Evolutionary conservation across 2,113 vertebrate species (phyloP).

Genomic region (Leptocoma aspasia): DNA sequence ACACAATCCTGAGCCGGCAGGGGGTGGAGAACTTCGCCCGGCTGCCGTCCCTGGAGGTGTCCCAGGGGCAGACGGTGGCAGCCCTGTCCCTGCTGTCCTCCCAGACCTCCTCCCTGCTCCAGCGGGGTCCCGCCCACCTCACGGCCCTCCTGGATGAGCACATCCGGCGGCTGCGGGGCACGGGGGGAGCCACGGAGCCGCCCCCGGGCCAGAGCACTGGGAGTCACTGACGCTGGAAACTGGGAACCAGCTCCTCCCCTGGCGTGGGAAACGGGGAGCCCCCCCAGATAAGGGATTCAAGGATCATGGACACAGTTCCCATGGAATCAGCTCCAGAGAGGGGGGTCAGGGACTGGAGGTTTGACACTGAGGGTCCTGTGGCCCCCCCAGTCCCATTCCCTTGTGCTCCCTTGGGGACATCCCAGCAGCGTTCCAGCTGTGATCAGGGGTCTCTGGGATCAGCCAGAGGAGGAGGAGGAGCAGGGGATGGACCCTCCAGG

Average conservation of each 20-base stretch:
- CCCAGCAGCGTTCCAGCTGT: accelerated
- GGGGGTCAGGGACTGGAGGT: accelerated
- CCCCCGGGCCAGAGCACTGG: accelerated
- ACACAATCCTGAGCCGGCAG: conserved; percentile 83
- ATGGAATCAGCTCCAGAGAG: accelerated
- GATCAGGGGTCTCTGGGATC: accelerated
- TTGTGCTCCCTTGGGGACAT: not conserved
- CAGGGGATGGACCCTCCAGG: accelerated
- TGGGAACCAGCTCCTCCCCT: accelerated
- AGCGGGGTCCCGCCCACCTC: conserved; percentile 73
- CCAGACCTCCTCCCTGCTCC: conserved; percentile 77
- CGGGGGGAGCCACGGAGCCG: accelerated
- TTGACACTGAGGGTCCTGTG: not conserved
- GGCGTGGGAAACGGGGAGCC: not conserved
- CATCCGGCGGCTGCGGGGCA: conserved; percentile 61
- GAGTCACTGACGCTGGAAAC: accelerated
- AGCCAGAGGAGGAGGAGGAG: not conserved
- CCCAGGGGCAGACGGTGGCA: conserved; percentile 79
- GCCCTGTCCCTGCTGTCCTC: conserved; percentile 75
- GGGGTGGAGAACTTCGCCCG: conserved; percentile 82
- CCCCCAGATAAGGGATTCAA: not conserved
- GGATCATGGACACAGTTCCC: not conserved
- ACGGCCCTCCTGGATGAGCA: conserved; percentile 81
- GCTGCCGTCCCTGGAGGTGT: conserved; percentile 72
- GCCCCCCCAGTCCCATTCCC: accelerated